These are phyloP conservation scores for Lagocephalus sceleratus DNA, from an alignment of 2,797 vertebrate species.

Conservation along the genomic window DNA sequence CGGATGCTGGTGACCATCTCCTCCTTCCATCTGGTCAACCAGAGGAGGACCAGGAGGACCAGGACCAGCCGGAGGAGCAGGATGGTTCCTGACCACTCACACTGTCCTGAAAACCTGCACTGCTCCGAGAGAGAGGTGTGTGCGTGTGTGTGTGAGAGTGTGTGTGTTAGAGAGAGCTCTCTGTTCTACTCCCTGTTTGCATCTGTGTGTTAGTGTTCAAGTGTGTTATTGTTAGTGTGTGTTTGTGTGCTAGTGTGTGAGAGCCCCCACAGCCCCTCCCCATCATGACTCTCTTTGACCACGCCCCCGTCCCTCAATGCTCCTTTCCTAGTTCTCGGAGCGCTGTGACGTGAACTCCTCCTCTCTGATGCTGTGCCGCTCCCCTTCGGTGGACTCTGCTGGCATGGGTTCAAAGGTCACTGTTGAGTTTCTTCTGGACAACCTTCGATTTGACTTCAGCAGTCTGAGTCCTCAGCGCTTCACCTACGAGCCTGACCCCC, in stretches of 20 bases:
- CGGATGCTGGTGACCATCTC: slow-evolving; percentile 84
- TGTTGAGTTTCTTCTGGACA: slow-evolving; percentile 92
- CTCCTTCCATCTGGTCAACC: slow-evolving; percentile 49
- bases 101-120: slow-evolving; percentile 67
- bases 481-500: slow-evolving; percentile 86
- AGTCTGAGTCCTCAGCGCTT: slow-evolving; percentile 79
- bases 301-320: not conserved
- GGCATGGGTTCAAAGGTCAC: slow-evolving; percentile 67
- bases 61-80: slow-evolving; percentile 52
- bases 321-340: slow-evolving; percentile 79
- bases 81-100: slow-evolving; percentile 64
- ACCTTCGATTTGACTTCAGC: slow-evolving; percentile 86
- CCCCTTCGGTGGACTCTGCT: slow-evolving; percentile 80
- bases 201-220: too few species aligned
- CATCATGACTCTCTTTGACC: too few species aligned
- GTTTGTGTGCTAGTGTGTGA: not conserved
- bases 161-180: too few species aligned
- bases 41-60: slow-evolving; percentile 35
- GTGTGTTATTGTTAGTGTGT: not conserved
- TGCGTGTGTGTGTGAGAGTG: not conserved
- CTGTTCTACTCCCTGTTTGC: too few species aligned
- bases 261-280: not conserved
- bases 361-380: slow-evolving; percentile 84
- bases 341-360: slow-evolving; percentile 87
- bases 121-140: slow-evolving; percentile 75